Percentiles rank a stretch among this genome's conserved stretches.
Conservation (phyloP, 2,113 vertebrate species). For the Dryoscopus gambensis region DNA sequence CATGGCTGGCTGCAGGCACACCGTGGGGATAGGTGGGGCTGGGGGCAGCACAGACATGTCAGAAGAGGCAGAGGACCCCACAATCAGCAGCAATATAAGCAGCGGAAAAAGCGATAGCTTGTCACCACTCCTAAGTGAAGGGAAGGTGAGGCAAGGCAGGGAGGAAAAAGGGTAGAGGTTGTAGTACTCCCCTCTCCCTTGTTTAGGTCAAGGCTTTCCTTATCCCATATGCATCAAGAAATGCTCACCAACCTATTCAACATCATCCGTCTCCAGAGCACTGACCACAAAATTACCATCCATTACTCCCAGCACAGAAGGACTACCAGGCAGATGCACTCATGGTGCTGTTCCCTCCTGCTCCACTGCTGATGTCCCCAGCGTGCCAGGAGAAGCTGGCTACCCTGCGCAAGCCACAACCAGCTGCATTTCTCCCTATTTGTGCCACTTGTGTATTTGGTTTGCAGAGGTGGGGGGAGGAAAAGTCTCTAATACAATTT, state of each 20-base stretch:
- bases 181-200: not conserved
- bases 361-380: not conserved
- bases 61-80: not conserved
- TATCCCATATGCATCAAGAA: not conserved
- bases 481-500: conserved; percentile 45
- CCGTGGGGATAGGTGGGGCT: accelerated
- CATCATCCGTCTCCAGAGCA: not conserved
- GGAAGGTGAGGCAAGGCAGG: not conserved
- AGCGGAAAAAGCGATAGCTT: not conserved
- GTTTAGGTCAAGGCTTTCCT: not conserved
- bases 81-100: not conserved
- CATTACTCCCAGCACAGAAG: not conserved
- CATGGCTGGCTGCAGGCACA: not conserved
- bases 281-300: not conserved
- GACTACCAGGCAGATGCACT: not conserved
- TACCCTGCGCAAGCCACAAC: not conserved
- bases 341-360: not conserved
- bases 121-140: not conserved
- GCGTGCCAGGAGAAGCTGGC: not conserved
- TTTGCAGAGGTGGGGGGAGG: not conserved
- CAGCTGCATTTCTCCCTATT: not conserved
- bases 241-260: not conserved
- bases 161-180: not conserved
- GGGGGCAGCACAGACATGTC: not conserved
- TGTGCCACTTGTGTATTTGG: not conserved